These are phyloP conservation scores for Hippasteria phrygiana DNA, from an alignment of 53 echinoderm and acorn worm genomes.

Conservation along the genomic window DNA sequence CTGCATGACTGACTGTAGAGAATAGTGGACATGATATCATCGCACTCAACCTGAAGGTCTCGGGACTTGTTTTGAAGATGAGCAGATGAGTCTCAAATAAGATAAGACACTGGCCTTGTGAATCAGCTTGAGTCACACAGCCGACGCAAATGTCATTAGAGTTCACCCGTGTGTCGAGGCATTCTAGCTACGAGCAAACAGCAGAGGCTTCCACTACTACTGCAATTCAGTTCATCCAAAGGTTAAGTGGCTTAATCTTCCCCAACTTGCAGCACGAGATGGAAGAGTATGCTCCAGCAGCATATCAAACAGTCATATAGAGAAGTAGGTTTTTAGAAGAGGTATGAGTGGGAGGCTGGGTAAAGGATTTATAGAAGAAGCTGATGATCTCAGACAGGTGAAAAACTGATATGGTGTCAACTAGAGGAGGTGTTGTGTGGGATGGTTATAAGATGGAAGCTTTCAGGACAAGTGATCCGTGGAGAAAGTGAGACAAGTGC, in stretches of 20 bases:
- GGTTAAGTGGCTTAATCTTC: conserved; percentile 40
- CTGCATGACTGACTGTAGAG: no score
- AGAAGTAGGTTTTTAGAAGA: background rate
- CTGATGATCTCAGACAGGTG: background rate
- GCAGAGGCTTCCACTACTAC: background rate
- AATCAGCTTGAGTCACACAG: conserved; percentile 27
- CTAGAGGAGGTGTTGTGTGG: conserved; percentile 4
- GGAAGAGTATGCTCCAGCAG: background rate
- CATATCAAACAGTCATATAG: background rate
- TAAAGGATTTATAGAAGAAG: background rate
- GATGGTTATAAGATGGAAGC: background rate
- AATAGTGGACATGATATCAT: no score
- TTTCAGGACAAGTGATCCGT: no score
- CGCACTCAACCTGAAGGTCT: no score
- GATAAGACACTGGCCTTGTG: background rate
- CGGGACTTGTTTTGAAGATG: background rate
- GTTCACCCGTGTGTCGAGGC: background rate
- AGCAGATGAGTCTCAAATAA: background rate
- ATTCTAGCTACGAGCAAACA: background rate
- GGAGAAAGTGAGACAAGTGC: no score
- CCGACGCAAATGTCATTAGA: background rate
- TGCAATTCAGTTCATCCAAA: conserved; percentile 37
- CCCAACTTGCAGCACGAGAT: background rate
- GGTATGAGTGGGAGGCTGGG: background rate
- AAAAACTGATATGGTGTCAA: background rate